Conservation (phyloP, 2,797 vertebrate species). For the Lagocephalus sceleratus region DNA sequence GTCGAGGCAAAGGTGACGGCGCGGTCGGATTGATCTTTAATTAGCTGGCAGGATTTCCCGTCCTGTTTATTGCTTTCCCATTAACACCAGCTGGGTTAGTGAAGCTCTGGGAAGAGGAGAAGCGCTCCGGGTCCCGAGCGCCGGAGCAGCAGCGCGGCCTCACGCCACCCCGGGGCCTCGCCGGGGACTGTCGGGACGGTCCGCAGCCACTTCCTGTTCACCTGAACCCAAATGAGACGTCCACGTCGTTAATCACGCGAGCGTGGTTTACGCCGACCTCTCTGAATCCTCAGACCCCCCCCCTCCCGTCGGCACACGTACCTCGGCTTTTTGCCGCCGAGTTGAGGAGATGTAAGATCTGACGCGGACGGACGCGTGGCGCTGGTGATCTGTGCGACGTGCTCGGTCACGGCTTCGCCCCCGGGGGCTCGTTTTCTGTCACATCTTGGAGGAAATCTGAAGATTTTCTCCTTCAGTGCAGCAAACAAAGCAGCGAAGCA, state of each 20-base stretch:
- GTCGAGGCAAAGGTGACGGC: slow-evolving; percentile 14
- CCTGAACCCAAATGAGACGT: no score
- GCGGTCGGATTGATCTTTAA: slow-evolving; percentile 31
- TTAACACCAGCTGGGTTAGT: slow-evolving; percentile 18
- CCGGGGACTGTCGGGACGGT: slow-evolving; percentile 25
- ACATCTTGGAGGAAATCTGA: slow-evolving; percentile 1
- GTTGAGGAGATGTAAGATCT: no score
- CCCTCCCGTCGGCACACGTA: neutral
- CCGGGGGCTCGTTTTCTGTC: slow-evolving; percentile 13
- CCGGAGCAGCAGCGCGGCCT: neutral
- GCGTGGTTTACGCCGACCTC: no score
- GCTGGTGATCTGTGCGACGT: slow-evolving; percentile 10
- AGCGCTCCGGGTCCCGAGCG: neutral
- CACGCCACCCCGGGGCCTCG: slow-evolving; percentile 30
- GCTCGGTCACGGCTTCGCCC: slow-evolving; percentile 5
- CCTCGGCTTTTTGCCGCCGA: neutral
- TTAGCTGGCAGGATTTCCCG: slow-evolving; percentile 17
- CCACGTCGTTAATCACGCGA: no score
- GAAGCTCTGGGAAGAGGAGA: slow-evolving; percentile 1
- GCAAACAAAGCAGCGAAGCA: slow-evolving; percentile 34
- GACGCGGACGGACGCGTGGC: no score
- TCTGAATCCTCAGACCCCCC: no score
- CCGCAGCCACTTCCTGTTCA: slow-evolving; percentile 34
- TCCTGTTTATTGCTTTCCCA: slow-evolving; percentile 40
- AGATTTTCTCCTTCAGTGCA: slow-evolving; percentile 7